Percentiles rank a stretch among this genome's conserved stretches.
phyloP scores from a whole-genome alignment of 2,888 invertebrate genomes.

The Cordilura impudica region DNA sequence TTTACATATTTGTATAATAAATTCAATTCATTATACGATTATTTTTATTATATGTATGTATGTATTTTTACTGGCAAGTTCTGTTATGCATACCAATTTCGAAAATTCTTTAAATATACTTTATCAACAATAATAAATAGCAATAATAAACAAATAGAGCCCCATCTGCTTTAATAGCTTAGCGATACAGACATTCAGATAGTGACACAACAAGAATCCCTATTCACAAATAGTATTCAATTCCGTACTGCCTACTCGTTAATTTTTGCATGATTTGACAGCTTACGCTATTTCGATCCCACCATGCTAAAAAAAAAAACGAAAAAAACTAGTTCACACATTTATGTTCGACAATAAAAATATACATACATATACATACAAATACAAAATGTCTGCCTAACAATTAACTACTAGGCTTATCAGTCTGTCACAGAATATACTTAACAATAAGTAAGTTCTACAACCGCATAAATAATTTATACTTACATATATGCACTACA shows the following conservation, averaged over 20 bases:
- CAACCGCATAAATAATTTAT: neutral
- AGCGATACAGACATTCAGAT: neutral
- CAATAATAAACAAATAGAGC: slow-evolving; percentile 30
- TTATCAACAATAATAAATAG: slow-evolving; percentile 7
- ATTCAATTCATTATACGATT: slow-evolving; percentile 6
- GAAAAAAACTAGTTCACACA: slow-evolving; percentile 14
- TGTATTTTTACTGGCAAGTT: neutral
- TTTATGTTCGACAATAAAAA: neutral
- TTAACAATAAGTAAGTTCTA: neutral
- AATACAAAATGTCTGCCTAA: neutral
- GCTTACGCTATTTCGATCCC: neutral
- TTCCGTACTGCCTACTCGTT: neutral
- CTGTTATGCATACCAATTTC: slow-evolving; percentile 25
- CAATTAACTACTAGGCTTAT: slow-evolving; percentile 34
- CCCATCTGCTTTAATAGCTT: slow-evolving; percentile 8
- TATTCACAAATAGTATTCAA: neutral
- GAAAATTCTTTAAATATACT: neutral
- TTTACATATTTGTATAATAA: slow-evolving; percentile 14
- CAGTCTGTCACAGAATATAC: slow-evolving; percentile 12
- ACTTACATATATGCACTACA: neutral
- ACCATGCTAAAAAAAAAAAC: neutral
- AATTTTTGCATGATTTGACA: slow-evolving; percentile 6
- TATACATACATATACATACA: neutral
- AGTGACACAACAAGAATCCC: no score
- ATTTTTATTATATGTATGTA: neutral